A percentile compares a stretch with the other conserved stretches of the same genome.
Conservation (phyloP, 2,888 invertebrate species). For the Sthenelais limicola region DNA sequence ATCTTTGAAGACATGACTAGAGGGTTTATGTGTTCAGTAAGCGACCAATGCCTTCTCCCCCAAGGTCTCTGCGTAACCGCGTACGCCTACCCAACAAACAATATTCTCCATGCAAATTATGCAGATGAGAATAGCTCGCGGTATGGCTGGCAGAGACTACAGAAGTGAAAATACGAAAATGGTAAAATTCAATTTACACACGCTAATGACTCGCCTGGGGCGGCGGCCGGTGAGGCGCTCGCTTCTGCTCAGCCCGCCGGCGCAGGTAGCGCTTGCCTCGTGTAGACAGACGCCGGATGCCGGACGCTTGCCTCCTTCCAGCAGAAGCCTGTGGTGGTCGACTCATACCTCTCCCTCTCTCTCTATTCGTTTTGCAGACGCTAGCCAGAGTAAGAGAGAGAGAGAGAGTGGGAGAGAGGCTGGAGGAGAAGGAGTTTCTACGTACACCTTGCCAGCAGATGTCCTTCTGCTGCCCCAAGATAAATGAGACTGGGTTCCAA, state of each 20-base stretch:
- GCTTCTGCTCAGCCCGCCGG: too few species aligned
- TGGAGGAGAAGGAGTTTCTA: too few species aligned
- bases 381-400: too few species aligned
- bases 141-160: slow-evolving; percentile 3
- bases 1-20: too few species aligned
- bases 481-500: slow-evolving; percentile 1
- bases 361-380: too few species aligned
- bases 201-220: slow-evolving; percentile 31
- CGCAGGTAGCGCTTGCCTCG: slow-evolving; percentile 27
- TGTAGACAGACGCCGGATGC: slow-evolving; percentile 5
- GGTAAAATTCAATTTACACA: slow-evolving; percentile 40
- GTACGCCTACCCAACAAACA: too few species aligned
- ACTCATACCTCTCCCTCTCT: not conserved
- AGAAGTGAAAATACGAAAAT: slow-evolving; percentile 39
- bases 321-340: slow-evolving; percentile 8
- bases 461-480: slow-evolving; percentile 14
- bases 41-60: too few species aligned
- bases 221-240: slow-evolving; percentile 9
- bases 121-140: slow-evolving; percentile 29
- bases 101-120: slow-evolving; percentile 30
- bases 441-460: slow-evolving; percentile 24
- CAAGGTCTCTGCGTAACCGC: too few species aligned
- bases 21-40: too few species aligned
- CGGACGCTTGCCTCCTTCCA: slow-evolving; percentile 12
- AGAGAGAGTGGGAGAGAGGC: too few species aligned